Evolutionary conservation across 2,888 invertebrate genomes (phyloP), one percentile per base, ranked within the genome.

Genomic region (Odiellus spinosus): DNA sequence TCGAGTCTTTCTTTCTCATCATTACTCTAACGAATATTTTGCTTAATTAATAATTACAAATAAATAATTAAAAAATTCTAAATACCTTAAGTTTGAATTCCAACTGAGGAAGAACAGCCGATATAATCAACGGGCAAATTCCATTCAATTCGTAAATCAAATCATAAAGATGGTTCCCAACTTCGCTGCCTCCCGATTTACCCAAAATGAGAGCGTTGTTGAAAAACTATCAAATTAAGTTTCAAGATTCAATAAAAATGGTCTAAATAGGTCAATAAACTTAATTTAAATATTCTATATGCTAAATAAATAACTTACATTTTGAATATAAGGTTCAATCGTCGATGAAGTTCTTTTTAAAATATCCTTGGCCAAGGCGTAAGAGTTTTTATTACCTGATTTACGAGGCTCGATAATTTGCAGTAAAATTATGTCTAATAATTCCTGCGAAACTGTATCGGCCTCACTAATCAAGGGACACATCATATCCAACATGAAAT

Each of bases 401-500:
- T 68, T 68, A 52, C 62, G 60, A 1, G 95, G 95, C 64, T 96
- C 95, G 51, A 95, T 86, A 59, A 96, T 78, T 66, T 93, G 91
- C 60, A 83, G 77, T 46, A 96, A 73, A 60, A 96, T 86, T 53
- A 90, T 85, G 68, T 96, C 90, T 49, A 96, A 72, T 10, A 95
- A 73, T 66, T 91, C 90, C 63, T 86, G 86, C 56, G 91, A 87
- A 42, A 96, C 86, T 58, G 85, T 80, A 65, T 96, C 95, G 6
- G 90, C 87, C 68, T 96, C 95, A 18, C 86, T 84, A 59, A 96
- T 86, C 38, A 96, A 72, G 0, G 95, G 93, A 60, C 84, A 83
- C 54, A 96, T 74, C 45, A 95, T 87, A 66, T 96, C 95, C 60
- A 95, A 70, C 83, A 96, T 93, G 66, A 95, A 93, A 53, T 84